Conservation (phyloP, 2,888 invertebrate species). For the Melipona beecheii region DNA sequence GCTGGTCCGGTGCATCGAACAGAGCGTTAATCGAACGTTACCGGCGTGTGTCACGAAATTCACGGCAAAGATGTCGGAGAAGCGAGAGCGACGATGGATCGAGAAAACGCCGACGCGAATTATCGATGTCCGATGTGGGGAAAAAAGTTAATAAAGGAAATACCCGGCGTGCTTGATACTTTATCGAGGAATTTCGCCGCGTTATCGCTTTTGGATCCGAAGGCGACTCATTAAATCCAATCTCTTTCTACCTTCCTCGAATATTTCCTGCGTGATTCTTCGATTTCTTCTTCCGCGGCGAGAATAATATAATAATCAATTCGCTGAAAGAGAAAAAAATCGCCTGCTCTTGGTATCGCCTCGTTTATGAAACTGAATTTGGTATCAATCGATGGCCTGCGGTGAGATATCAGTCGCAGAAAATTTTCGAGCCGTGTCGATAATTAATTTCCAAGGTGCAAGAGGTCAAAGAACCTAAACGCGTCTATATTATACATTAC, state of each 20-base stretch:
- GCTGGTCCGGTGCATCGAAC: not conserved
- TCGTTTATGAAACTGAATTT: too few relatives aligned
- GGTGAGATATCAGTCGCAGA: too few relatives aligned
- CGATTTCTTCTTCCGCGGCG: slow-evolving; percentile 22
- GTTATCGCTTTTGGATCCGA: slow-evolving; percentile 63
- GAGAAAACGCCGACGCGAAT: slow-evolving; percentile 32
- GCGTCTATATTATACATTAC: too few relatives aligned
- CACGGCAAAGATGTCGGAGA: slow-evolving; percentile 5
- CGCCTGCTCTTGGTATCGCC: too few relatives aligned
- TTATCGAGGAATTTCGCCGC: slow-evolving; percentile 75
- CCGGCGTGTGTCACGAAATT: not conserved
- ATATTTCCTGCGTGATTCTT: slow-evolving; percentile 23
- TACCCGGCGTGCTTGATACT: slow-evolving; percentile 76
- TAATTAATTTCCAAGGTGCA: too few relatives aligned
- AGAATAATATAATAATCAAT: slow-evolving; percentile 1
- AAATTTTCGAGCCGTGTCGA: too few relatives aligned
- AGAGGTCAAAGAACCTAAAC: too few relatives aligned
- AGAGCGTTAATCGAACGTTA: not conserved
- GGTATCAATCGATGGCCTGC: too few relatives aligned
- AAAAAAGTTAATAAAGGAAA: slow-evolving; percentile 82
- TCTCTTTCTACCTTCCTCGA: slow-evolving; percentile 24
- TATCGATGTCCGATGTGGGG: slow-evolving; percentile 62
- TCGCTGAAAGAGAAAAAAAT: too few relatives aligned
- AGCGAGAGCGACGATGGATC: slow-evolving; percentile 18
- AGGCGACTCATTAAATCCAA: slow-evolving; percentile 73